A percentile compares a stretch with the other conserved stretches of the same genome.
phyloP scores from a whole-genome alignment of 2,797 vertebrate genomes.

The Pangasius larnaudii region DNA sequence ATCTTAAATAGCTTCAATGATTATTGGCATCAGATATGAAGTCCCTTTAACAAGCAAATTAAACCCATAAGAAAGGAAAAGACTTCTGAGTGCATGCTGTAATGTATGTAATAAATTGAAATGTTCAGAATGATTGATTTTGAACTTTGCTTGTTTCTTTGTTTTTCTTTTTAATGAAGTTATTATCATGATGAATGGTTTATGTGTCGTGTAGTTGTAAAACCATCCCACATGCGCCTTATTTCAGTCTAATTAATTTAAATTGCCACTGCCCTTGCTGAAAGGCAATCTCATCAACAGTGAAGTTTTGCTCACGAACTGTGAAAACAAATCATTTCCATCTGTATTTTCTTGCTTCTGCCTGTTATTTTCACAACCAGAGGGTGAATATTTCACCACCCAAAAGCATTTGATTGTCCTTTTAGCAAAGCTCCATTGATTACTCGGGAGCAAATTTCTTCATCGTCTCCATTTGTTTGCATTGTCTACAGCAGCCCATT shows the following conservation, averaged over 20 bases:
- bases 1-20: conserved; percentile 90
- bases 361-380: conserved; percentile 15
- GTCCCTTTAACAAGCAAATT: conserved; percentile 93
- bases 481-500: conserved; percentile 84
- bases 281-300: conserved; percentile 79
- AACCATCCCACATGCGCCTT: conserved; percentile 72
- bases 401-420: conserved; percentile 77
- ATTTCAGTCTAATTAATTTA: conserved; percentile 60
- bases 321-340: conserved; percentile 45
- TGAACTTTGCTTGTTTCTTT: conserved; percentile 74
- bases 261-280: conserved; percentile 74
- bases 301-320: conserved; percentile 41
- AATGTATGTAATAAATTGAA: conserved; percentile 73
- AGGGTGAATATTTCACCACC: conserved; percentile 25
- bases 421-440: conserved; percentile 77
- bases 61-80: conserved; percentile 80
- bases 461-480: conserved; percentile 73
- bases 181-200: conserved; percentile 83
- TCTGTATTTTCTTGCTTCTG: conserved; percentile 29
- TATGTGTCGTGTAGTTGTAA: conserved; percentile 78
- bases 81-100: conserved; percentile 86
- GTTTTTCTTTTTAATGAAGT: conserved; percentile 75
- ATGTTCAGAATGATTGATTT: conserved; percentile 59
- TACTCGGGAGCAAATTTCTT: conserved; percentile 44
- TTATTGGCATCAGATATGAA: conserved; percentile 87